phyloP scores from a whole-genome alignment of 2,888 invertebrate genomes.

The Nemapogon koenigi region DNA sequence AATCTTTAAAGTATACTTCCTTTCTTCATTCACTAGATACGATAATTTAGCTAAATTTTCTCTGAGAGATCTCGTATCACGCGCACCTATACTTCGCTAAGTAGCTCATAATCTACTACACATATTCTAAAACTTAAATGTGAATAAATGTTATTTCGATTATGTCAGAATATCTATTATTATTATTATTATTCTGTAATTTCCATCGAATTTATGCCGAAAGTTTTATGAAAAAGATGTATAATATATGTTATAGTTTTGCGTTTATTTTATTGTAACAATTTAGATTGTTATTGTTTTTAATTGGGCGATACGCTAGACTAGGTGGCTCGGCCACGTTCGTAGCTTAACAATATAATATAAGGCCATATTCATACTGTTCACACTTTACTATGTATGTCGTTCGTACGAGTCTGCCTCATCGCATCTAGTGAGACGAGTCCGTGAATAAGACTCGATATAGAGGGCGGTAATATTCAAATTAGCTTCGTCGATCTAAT shows the following conservation, averaged over 20 bases:
- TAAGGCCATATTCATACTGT: no score
- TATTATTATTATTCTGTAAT: conserved; percentile 50
- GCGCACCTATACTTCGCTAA: conserved; percentile 45
- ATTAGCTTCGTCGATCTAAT: no score
- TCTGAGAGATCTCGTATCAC: conserved; percentile 47
- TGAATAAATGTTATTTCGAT: conserved; percentile 60
- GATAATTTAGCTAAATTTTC: no score
- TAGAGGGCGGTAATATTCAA: background rate
- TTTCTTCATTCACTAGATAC: no score
- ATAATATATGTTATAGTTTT: conserved; percentile 49
- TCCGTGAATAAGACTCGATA: background rate
- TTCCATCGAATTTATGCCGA: conserved; percentile 56
- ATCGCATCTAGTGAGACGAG: no score
- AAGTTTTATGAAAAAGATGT: conserved; percentile 28
- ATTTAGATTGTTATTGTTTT: conserved; percentile 52
- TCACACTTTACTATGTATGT: no score
- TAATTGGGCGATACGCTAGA: conserved; percentile 57
- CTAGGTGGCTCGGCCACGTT: conserved; percentile 52
- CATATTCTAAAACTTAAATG: conserved; percentile 60
- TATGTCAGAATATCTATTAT: conserved; percentile 48
- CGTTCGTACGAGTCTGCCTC: no score
- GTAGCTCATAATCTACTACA: conserved; percentile 39
- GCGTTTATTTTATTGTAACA: conserved; percentile 51
- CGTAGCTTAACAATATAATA: background rate
- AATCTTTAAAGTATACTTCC: no score